Evolutionary conservation across 2,113 vertebrate genomes (phyloP), one percentile per base, ranked within the genome.

Genomic region (western clawed frog (Xenopus tropicalis)): DNA sequence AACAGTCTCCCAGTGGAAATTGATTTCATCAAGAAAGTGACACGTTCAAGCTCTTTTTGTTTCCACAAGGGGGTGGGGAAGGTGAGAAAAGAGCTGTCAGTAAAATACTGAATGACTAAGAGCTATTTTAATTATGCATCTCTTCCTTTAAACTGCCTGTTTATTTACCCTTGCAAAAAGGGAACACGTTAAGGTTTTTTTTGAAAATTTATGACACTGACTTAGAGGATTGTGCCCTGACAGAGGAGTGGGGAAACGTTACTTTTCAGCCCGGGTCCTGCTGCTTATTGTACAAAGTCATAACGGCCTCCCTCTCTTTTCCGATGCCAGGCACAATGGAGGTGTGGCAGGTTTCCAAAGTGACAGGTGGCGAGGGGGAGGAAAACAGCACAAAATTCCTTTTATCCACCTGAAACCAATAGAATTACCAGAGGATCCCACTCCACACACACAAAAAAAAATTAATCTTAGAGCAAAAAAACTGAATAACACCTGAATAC

Each of bases 301-400:
- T 67, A 69, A 37, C 73, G 56, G 20, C 48, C 61, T 76, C 43
- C 19, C 56, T 68, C 73, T 76, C 73, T 76, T 57, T 76, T 76
- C 66, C 63, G 21, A 69, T 76, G 73, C 73, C 73, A 76, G 72
- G n/a, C 73, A 56, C 73, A 69, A 76, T 58, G 66, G 73, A 69
- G 66, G 66, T 67, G 66, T 76, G 73, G 73, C 73, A 76, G 14
- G 66, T 46, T 69, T 76, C 73, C 73, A 76, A 76, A 74, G 29
- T 61, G 72, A 74, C 72, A 69, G 66, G 59, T 76, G 73, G 66
- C 37, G 64, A 69, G 23, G 56, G 65, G 62, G 48, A 52, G 57
- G 46, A 61, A 43, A 65, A 22, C 46, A 61, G 51, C 46, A 23
- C n/a, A 52, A n/a, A 62, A 63, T 67, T 76, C 66, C 68, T 69